These are phyloP conservation scores for Loripinus fragilis DNA, from an alignment of 2,888 invertebrate genomes.

Conservation along the genomic window DNA sequence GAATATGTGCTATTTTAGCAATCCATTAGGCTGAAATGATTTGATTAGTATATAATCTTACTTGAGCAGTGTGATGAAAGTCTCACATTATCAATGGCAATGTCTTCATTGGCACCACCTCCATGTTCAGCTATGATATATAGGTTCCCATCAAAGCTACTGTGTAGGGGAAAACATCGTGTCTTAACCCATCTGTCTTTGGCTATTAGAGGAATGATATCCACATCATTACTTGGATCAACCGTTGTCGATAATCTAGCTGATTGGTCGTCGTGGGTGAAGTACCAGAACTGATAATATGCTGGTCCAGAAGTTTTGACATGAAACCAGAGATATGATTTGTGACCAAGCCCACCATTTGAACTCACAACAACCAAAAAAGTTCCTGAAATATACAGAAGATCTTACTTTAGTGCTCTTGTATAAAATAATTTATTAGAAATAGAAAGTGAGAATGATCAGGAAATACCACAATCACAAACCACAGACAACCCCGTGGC, in stretches of 20 bases:
- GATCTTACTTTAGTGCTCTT: too few relatives aligned
- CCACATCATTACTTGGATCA: background rate
- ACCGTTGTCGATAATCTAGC: background rate
- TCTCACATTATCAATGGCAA: conserved; percentile 1
- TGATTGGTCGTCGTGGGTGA: background rate
- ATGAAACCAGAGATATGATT: background rate
- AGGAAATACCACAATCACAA: too few relatives aligned
- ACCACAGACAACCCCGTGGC: too few relatives aligned
- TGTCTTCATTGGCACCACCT: background rate
- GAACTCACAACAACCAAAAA: background rate
- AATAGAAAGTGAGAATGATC: too few relatives aligned
- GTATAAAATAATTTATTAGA: too few relatives aligned
- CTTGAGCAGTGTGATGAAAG: background rate
- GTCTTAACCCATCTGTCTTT: background rate
- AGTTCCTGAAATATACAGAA: background rate
- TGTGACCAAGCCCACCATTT: background rate
- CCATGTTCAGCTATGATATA: conserved; percentile 10
- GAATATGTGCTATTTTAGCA: too few relatives aligned
- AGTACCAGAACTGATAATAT: conserved; percentile 5
- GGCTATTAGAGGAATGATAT: background rate
- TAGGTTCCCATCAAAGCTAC: background rate
- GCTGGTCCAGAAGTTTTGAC: background rate
- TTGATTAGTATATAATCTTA: background rate
- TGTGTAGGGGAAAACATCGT: background rate
- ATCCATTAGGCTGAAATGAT: too few relatives aligned